phyloP scores from a whole-genome alignment of 23 tunicate species.

The Ciona savignyi region DNA sequence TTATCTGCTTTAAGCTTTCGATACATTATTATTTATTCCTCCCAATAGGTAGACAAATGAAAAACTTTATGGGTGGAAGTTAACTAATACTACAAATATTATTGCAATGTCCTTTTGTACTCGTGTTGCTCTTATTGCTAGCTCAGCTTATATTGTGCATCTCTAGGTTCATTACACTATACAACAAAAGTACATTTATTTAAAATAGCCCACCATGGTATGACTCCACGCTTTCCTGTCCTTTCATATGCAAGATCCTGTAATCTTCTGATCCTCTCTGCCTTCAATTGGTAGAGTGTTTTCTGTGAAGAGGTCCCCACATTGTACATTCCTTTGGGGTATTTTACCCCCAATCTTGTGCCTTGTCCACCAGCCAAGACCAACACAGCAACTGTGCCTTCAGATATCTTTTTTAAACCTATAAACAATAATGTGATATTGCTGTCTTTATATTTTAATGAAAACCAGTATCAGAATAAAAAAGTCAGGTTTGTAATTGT shows the following conservation, averaged over 20 bases:
- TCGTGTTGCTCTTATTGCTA: too few species aligned
- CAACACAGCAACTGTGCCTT: constrained; percentile 88
- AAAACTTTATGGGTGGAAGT: too few species aligned
- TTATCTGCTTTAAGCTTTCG: too few species aligned
- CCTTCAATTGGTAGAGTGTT: constrained; percentile 83
- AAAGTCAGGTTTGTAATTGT: too few species aligned
- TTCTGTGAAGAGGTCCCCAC: constrained; percentile 73
- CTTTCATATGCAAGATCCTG: constrained; percentile 65
- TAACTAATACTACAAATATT: background rate
- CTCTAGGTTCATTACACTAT: too few species aligned
- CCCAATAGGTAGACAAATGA: too few species aligned
- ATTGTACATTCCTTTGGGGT: constrained; percentile 98
- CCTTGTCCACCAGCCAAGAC: constrained; percentile 99
- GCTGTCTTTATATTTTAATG: constrained; percentile 5
- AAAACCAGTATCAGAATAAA: too few species aligned
- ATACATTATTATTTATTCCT: too few species aligned
- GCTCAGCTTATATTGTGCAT: too few species aligned
- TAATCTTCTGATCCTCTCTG: constrained; percentile 59
- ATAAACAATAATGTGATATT: constrained; percentile 19
- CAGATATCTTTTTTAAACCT: constrained; percentile 72
- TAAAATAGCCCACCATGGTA: constrained; percentile 81
- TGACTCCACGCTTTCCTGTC: constrained; percentile 46
- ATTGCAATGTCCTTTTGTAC: background rate
- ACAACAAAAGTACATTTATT: too few species aligned
- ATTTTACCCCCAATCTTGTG: constrained; percentile 87